A percentile compares a stretch with the other conserved stretches of the same genome.
phyloP scores from a whole-genome alignment of 2,888 invertebrate species.

The Cataglyphis livida region DNA sequence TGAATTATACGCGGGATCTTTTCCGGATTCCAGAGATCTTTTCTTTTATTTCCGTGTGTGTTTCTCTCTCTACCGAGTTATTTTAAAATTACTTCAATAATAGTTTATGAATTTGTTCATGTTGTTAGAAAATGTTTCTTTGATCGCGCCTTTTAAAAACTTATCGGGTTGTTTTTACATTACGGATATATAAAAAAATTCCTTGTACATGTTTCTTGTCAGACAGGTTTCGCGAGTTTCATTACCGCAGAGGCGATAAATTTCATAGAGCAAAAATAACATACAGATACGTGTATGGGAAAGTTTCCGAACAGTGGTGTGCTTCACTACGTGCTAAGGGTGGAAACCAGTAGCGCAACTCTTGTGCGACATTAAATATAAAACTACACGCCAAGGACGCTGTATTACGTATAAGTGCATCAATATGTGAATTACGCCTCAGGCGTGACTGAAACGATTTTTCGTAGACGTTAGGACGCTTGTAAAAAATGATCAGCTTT shows the following conservation, averaged over 20 bases:
- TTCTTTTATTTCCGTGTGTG: no score
- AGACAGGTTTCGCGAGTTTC: constrained; percentile 30
- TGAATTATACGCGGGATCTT: not conserved
- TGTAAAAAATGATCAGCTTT: not conserved
- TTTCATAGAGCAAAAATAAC: constrained; percentile 55
- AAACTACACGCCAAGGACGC: constrained; percentile 29
- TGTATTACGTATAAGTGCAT: constrained; percentile 27
- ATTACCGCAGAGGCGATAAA: constrained; percentile 56
- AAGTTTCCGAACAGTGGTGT: constrained; percentile 25
- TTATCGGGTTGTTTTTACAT: not conserved
- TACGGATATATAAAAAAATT: constrained; percentile 20
- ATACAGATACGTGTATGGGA: constrained; percentile 26
- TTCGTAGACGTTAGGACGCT: not conserved
- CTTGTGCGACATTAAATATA: constrained; percentile 37
- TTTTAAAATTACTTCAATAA: not conserved
- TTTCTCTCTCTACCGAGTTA: not conserved
- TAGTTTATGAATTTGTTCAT: not conserved
- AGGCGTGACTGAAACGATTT: constrained; percentile 27
- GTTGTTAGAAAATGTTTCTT: not conserved
- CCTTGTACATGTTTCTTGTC: not conserved
- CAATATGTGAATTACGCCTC: constrained; percentile 9
- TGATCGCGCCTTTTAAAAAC: not conserved
- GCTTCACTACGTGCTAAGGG: constrained; percentile 51
- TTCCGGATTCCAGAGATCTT: not conserved
- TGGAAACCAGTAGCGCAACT: constrained; percentile 52